A percentile compares a stretch with the other conserved stretches of the same genome.
These are phyloP conservation scores for Columbina picui DNA, from an alignment of 2,113 vertebrate species.

Conservation along the genomic window DNA sequence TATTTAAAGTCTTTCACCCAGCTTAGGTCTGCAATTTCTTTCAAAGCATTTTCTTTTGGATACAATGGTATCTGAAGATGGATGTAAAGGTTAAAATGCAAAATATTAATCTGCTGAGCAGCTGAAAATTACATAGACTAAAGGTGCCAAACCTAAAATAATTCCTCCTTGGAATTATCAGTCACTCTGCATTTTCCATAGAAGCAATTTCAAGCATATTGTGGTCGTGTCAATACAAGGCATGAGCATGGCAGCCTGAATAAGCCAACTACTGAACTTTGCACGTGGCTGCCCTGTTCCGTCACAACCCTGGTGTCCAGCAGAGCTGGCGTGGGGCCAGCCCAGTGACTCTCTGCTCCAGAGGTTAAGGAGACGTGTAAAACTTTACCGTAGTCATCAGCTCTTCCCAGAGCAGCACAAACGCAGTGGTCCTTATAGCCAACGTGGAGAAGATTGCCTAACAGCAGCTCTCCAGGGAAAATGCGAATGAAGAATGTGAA, in stretches of 20 bases:
- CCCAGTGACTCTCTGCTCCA: accelerated
- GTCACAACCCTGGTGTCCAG: accelerated
- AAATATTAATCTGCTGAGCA: neutral
- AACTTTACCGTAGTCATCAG: neutral
- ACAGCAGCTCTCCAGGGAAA: neutral
- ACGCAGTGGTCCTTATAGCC: neutral
- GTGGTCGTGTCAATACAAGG: neutral
- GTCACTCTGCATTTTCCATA: neutral
- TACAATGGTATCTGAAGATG: neutral
- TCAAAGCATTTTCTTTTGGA: neutral
- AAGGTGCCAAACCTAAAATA: neutral
- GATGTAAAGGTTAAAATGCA: slow-evolving; percentile 24
- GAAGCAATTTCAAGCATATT: neutral
- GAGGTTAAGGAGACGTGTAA: neutral
- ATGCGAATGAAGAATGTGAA: neutral
- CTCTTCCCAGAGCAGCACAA: neutral
- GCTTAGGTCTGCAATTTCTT: slow-evolving; percentile 3
- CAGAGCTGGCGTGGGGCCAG: neutral
- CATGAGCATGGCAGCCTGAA: neutral
- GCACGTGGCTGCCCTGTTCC: neutral
- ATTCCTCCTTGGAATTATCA: neutral
- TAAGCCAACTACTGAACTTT: neutral
- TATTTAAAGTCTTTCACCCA: neutral
- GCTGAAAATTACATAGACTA: neutral
- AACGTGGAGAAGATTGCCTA: accelerated